A percentile compares a stretch with the other conserved stretches of the same genome.
phyloP scores from a whole-genome alignment of 2,113 vertebrate genomes.

The Physeter macrocephalus region DNA sequence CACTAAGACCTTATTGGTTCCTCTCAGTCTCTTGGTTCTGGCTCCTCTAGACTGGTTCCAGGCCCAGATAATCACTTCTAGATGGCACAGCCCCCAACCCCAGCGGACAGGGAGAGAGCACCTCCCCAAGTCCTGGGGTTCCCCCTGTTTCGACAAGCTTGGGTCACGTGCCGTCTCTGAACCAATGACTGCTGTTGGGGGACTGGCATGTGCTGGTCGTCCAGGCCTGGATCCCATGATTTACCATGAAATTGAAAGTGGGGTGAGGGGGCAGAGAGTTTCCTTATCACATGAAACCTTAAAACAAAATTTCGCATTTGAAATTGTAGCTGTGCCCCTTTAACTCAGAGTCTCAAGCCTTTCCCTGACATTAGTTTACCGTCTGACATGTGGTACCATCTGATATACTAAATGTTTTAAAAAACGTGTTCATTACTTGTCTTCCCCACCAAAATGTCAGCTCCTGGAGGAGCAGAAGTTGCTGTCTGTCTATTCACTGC shows the following conservation, averaged over 20 bases:
- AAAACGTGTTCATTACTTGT: neutral
- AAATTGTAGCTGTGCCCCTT: neutral
- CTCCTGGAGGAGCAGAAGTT: neutral
- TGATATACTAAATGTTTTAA: neutral
- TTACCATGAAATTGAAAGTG: too few species aligned
- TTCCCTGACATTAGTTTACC: neutral
- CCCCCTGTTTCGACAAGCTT: neutral
- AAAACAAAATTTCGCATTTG: neutral
- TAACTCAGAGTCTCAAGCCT: neutral
- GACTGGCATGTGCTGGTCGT: accelerated
- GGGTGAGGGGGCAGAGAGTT: neutral
- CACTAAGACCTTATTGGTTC: neutral
- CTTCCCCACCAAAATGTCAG: neutral
- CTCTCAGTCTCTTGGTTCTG: neutral
- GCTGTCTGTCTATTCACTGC: neutral
- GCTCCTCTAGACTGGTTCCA: neutral
- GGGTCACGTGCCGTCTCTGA: neutral
- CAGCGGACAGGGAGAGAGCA: neutral
- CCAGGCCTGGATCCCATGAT: neutral
- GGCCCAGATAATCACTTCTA: too few species aligned
- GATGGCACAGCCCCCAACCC: too few species aligned
- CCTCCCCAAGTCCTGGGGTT: neutral
- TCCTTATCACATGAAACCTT: neutral
- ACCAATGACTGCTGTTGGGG: neutral
- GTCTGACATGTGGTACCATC: too few species aligned